Evolutionary conservation across 2,888 invertebrate genomes (phyloP), one percentile per base, ranked within the genome.

Genomic region (Rhorus exstirpatorius): DNA sequence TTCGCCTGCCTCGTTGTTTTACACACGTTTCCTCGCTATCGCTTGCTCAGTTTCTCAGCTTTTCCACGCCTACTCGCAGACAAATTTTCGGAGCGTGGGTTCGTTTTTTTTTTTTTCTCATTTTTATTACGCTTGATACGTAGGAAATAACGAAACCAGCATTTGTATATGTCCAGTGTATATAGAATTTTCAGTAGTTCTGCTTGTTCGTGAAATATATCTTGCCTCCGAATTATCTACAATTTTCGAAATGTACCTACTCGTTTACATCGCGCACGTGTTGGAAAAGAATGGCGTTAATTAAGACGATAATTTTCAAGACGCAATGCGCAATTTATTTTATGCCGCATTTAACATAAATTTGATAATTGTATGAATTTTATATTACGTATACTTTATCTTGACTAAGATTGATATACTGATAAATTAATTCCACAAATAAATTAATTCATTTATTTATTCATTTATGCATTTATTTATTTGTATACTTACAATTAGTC

Each of bases 1-100:
- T 46, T 63, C 8, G 26, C 14, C 6, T 46, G 60, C 19, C 17
- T 35, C 60, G 44, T 63, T 63, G 46, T 63, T 46, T 24, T 44
- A 63, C 44, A 46, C n/a, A 44, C 63, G 24, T 63, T 63, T 63
- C 44, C 26, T 1, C 63, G 44, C 24, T 46, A 63, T 63, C 63
- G 44, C 44, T 63, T 10, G 63, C 26, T 38, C 10, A 8, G 38
- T 10, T 46, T 24, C 44, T 46, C 44, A 46, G 63, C 44, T 46
- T 44, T 44, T 24, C 26, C 26, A 26, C 14, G 44, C 14, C 19
- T 7, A 17, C 10, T 14, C 44, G 63, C 4, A 26, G 14, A 63
- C 61, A 7, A 24, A 0, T 26, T 26, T 63, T 10, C 24, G 7
- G 4, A 4, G 10, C 1, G 38, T 38, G 38, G 10, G 38, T 17